Evolutionary conservation across 2,113 vertebrate species (phyloP), one percentile per base, ranked within the genome.

Genomic region (Notiomystis cincta): DNA sequence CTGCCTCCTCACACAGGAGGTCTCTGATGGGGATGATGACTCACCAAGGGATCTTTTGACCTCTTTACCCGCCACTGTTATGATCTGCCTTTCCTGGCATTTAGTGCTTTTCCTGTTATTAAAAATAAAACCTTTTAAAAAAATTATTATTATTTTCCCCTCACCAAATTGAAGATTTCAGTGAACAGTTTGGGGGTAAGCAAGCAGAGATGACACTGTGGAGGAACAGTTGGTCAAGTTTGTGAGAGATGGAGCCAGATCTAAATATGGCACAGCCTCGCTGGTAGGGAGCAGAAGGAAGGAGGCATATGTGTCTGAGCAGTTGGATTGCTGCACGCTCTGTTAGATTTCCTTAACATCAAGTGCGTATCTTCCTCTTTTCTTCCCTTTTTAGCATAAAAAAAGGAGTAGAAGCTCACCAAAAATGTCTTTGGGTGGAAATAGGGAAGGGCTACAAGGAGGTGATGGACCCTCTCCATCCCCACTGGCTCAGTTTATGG

Each of bases 171-270:
- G 73, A 87, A 45, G 70, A 69, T 94, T 88, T 85, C 82, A 77
- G 76, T 12, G 30, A 94, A 85, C 95, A 94, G 87, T 97, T 89
- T 90, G 91, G 91, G 87, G 93, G 54, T 93, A 96, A 96, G 93
- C 87, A 91, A 96, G 90, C 0, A 14, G 66, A 48, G 73, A 90
- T 82, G 91, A 95, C 89, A 72, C 78, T 42, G 76, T 65, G 67
- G 84, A 94, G 92, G 76, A 94, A 93, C 93, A 96, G 89, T 95
- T 95, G 89, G 91, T 96, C 91, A 94, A 95, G 91, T 96, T 89
- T 95, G 73, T 11, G 3, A 95, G 81, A 89, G 87, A 91, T 82
- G 69, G 84, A 96, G 84, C 87, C 89, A 93, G 81, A 93, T 89
- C 94, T 97, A 96, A 96, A 96, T 95, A 90, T 5, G 48, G 94